Evolutionary conservation across 1,140 invertebrate species (phyloP).

Genomic region (Paraescarpia echinospica): DNA sequence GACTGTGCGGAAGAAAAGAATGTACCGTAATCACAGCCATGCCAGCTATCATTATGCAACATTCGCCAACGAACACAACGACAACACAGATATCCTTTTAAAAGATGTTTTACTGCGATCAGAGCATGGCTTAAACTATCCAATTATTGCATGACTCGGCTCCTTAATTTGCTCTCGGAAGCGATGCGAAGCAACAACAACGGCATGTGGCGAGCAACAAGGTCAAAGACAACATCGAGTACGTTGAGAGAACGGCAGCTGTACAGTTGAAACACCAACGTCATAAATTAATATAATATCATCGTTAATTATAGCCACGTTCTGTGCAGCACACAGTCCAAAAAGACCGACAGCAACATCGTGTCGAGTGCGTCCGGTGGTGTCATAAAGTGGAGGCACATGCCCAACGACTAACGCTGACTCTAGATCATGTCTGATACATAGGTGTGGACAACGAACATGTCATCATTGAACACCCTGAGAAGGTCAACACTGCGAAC

Average conservation of each 20-base stretch:
- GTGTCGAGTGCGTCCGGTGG: background rate
- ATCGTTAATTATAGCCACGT: background rate
- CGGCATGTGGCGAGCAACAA: background rate
- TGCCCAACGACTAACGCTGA: background rate
- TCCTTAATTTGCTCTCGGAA: background rate
- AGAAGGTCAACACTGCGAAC: background rate
- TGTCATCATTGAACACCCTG: background rate
- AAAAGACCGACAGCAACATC: background rate
- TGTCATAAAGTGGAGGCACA: background rate
- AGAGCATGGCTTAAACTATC: slow-evolving; percentile 5
- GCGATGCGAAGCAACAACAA: background rate
- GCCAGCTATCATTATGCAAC: no score
- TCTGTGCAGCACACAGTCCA: background rate
- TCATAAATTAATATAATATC: slow-evolving; percentile 7
- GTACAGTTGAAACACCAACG: background rate
- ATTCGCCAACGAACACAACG: background rate
- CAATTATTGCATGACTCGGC: background rate
- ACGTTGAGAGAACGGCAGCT: background rate
- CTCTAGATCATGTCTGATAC: background rate
- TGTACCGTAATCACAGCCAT: no score
- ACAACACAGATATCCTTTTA: background rate
- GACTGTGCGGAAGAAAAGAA: no score
- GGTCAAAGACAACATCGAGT: background rate
- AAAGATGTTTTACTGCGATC: slow-evolving; percentile 1
- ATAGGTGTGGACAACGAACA: background rate